phyloP scores from a whole-genome alignment of 1,140 invertebrate genomes.

The fruit fly (Drosophila melanogaster) region Release_6_plus_ISO1_MT NC_004354.4:2012001-2012500 shows the following conservation, averaged over 20 bases:
- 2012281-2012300: conserved; percentile 69
- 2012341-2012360: conserved; percentile 80
- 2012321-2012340: conserved; percentile 81
- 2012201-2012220: conserved; percentile 18
- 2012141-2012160: neutral
- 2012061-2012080: too few relatives aligned
- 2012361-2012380: conserved; percentile 83
- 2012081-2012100: neutral
- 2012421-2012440: neutral
- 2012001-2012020: too few relatives aligned
- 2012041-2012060: too few relatives aligned
- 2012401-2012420: conserved; percentile 14
- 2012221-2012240: conserved; percentile 32
- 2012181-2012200: conserved; percentile 26
- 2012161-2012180: neutral
- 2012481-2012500: conserved; percentile 6
- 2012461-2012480: neutral
- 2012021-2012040: too few relatives aligned
- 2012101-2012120: neutral
- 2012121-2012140: neutral
- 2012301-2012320: conserved; percentile 79
- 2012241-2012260: conserved; percentile 42
- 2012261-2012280: conserved; percentile 20
- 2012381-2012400: conserved; percentile 74
- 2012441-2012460: conserved; percentile 1